Evolutionary conservation across 2,113 vertebrate genomes (phyloP), one percentile per base, ranked within the genome.

Genomic region (Ivindomyrus marchei): DNA sequence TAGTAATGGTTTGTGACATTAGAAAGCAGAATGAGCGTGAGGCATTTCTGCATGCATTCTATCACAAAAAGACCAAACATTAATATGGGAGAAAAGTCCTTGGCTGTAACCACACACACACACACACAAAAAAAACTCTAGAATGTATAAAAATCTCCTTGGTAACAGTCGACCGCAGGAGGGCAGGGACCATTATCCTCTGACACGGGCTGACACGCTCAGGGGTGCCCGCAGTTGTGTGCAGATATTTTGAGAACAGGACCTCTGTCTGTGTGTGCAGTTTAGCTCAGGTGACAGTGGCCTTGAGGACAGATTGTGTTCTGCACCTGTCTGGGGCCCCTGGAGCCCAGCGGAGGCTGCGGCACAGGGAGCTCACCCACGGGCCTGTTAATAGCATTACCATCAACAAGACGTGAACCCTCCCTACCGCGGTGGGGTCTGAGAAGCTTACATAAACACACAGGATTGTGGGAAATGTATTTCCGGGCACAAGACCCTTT

Each of bases 21-120:
- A 47, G 39, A 21, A 19, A 46, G 80, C 45, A 46, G 83, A 47
- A 85, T 24, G 24, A 13, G 45, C 0, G 7, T n/a, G 45, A 85
- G 83, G 39, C 21, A 21, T 84, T 46, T 45, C 80, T 47, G 42
- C 7, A 24, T 85, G 21, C 19, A 85, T 85, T 10, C 39, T 46
- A 10, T n/a, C 83, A 24, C 21, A 24, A 85, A n/a, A 2, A 47
- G 45, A 4, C 83, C 21, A 85, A 45, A 47, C 24, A 85, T 47
- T 21, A 85, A 47, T 85, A 85, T 8, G 47, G 83, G 45, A 85
- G 83, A 85, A 46, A 85, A 46, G 83, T 85, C 83, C 83, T 85
- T 47, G 39, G 83, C 83, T 47, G 46, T 85, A 84, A 47, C 39
- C 83, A 85, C 9, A 46, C 5, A 45, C 45, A 5, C 45, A 45